Base-by-base conservation (phyloP, 2,113 vertebrate species). In the Poicephalus gulielmi region DNA sequence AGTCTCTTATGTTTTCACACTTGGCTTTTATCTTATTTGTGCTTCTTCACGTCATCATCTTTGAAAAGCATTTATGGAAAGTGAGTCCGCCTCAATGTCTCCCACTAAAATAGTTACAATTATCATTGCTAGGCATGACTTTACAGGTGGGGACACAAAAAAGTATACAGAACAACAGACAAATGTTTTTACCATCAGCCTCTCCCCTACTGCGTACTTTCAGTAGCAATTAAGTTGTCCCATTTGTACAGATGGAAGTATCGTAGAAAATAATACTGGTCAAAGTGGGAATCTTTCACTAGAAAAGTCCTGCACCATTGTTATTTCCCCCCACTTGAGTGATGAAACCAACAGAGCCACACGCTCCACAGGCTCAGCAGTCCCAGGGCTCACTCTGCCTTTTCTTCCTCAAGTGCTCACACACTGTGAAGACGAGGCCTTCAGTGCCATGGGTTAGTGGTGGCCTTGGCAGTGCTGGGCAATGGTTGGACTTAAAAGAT, bases 1-100 rank as follows among this genome's bases (percentile, higher is more conserved):
- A 93, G 55, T 52, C 50, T 31, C 59, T 70, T 84, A n/a, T 76
- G 76, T 84, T 92, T 93, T 93, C 70, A 73, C 83, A 84, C 80
- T 82, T 62, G 2, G 3, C 66, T 93, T 95, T 77, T 67, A 71
- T 75, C 87, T 81, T 67, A 33, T 24, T 71, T 50, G 30, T 63
- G 43, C 3, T 14, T 63, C 76, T 88, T 78, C 14, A 41, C 31
- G 85, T 69, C 39, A 16, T 57, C n/a, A 53, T 78, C 67, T 92
- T 87, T 74, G 46, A 39, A 83, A 89, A 80, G 28, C 30, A 19
- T 33, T 84, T 82, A 20, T 30, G 35, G 50, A 59, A 92, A 79
- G 25, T 24, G 44, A 93, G 81, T 62, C 31, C 37, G 17, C 27
- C 44, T 11, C 44, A 24, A 14, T 9, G 10, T 27, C 55, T 86